These are phyloP conservation scores for Melangyna quadrimaculata DNA, from an alignment of 2,888 invertebrate genomes.

Conservation along the genomic window DNA sequence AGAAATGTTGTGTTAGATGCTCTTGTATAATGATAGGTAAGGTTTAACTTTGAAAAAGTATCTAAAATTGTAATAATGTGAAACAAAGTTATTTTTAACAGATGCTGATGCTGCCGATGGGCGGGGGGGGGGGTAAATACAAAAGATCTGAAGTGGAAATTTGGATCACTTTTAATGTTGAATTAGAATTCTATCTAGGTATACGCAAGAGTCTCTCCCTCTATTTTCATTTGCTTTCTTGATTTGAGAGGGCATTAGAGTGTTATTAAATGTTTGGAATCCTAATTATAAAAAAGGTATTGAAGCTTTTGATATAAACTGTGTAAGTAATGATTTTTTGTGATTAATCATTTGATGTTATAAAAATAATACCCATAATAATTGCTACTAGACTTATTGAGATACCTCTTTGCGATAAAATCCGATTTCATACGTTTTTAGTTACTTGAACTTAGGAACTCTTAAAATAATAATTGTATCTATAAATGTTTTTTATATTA, in stretches of 20 bases:
- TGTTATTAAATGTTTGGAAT: constrained; percentile 7
- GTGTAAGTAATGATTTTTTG: not conserved
- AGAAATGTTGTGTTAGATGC: constrained; percentile 44
- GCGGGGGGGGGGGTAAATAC: not conserved
- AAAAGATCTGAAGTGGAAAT: constrained; percentile 28
- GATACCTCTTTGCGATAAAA: not conserved
- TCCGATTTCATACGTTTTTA: not conserved
- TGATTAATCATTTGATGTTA: not conserved
- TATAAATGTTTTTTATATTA: too few relatives aligned
- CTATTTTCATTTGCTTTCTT: not conserved
- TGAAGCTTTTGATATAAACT: constrained; percentile 39
- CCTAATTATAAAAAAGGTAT: constrained; percentile 1
- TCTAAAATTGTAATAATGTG: constrained; percentile 38
- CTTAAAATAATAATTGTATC: not conserved
- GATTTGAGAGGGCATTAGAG: not conserved
- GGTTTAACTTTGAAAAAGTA: not conserved
- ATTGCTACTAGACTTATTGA: not conserved
- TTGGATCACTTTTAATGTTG: constrained; percentile 33
- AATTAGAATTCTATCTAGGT: not conserved
- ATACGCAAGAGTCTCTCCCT: not conserved
- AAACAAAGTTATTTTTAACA: constrained; percentile 15
- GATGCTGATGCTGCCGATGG: constrained; percentile 22
- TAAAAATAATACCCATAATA: not conserved
- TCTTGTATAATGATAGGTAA: not conserved
- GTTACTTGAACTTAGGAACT: not conserved